phyloP scores from a whole-genome alignment of 92 coral and sea anemone species.

The Porites divaricata region DNA sequence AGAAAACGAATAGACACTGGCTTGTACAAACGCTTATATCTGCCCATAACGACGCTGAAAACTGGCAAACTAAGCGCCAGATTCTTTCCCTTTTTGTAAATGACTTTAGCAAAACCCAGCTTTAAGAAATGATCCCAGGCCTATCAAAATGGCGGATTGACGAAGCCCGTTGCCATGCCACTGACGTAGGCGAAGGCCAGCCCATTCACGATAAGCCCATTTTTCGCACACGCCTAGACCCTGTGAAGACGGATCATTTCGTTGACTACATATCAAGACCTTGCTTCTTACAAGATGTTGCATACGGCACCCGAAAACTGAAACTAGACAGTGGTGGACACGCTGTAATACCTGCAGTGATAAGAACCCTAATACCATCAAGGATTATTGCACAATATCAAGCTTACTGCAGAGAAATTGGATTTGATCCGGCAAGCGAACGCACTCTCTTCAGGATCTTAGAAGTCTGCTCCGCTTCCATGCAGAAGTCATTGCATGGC shows the following conservation, averaged over 20 bases:
- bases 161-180: slow-evolving; percentile 42
- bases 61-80: slow-evolving; percentile 34
- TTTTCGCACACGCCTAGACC: slow-evolving; percentile 21
- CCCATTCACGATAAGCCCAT: slow-evolving; percentile 11
- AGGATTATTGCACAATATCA: slow-evolving; percentile 34
- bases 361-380: slow-evolving; percentile 27
- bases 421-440: slow-evolving; percentile 35
- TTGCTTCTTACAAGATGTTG: slow-evolving; percentile 9
- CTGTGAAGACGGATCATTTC: slow-evolving; percentile 30
- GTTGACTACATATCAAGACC: slow-evolving; percentile 25
- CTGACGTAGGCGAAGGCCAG: slow-evolving; percentile 20
- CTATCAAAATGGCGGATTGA: slow-evolving; percentile 51
- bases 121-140: slow-evolving; percentile 44
- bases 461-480: slow-evolving; percentile 48
- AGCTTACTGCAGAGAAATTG: slow-evolving; percentile 31
- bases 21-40: slow-evolving; percentile 12
- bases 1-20: slow-evolving; percentile 17
- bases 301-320: slow-evolving; percentile 1
- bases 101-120: slow-evolving; percentile 34
- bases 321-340: slow-evolving; percentile 18
- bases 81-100: slow-evolving; percentile 35
- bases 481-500: slow-evolving; percentile 42
- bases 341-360: slow-evolving; percentile 25
- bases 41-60: too few species aligned
- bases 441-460: slow-evolving; percentile 38